Base-by-base conservation (phyloP, 2,113 vertebrate genomes). In the Uria lomvia region DNA sequence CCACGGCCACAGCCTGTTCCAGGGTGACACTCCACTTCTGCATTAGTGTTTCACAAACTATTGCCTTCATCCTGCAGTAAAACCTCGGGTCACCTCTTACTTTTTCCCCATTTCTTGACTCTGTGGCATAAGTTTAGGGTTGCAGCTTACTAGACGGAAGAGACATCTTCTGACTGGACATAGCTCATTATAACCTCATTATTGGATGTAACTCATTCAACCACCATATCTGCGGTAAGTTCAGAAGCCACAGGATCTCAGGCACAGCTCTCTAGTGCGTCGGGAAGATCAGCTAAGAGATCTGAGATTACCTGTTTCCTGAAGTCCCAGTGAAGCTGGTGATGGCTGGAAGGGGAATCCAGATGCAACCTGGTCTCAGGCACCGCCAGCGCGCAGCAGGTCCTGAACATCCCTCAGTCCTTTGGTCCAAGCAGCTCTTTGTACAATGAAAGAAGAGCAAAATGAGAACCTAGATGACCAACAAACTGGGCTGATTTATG, bases 381-480 rank as follows among this genome's bases (percentile, higher is more conserved):
- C 20, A 77, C 24, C 2, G 0, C 22, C 3, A 2, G 12, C 4
- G 0, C 5, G 0, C 20, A 53, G 22, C 55, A 55, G 38, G n/a
- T 70, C 47, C 63, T 71, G 86, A 63, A 40, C 1, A 2, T 59
- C 43, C 18, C 60, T 75, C 52, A 11, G 29, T 49, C 14, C 30
- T 55, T 87, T 72, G 60, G 58, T 82, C 71, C 53, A 45, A 82
- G 24, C 26, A 65, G 40, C 27, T 52, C 50, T 34, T 27, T 10
- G 4, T 26, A 3, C 13, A 81, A 84, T 1, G 12, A 38, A 63
- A 55, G 43, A 75, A 4, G 36, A 17, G 18, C 34, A 77, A 80
- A 63, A 42, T 13, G 18, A 38, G 42, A 63, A 83, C 9, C 47
- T 45, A 78, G 47, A 16, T 40, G 52, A 60, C n/a, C 42, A 86